phyloP scores from a whole-genome alignment of 2,113 vertebrate genomes.

The Melanerpes formicivorus region DNA sequence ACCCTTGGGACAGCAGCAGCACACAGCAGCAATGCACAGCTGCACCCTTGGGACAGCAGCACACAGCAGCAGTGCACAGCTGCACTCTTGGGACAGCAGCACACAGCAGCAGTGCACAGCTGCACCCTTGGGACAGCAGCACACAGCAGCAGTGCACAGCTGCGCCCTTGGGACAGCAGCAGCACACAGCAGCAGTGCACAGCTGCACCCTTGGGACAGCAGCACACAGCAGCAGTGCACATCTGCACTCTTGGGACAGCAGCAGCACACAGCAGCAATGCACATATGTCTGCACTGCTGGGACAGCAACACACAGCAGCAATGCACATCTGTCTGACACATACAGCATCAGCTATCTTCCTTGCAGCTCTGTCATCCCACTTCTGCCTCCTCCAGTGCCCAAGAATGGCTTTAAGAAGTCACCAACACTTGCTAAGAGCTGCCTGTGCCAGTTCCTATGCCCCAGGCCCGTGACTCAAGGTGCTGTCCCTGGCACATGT shows the following conservation, averaged over 20 bases:
- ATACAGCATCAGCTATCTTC: background rate
- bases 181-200: background rate
- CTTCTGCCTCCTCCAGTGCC: background rate
- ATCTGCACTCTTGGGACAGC: background rate
- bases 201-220: background rate
- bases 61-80: no score
- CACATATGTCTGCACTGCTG: conserved; percentile 9
- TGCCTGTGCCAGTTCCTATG: background rate
- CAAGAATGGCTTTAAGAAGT: background rate
- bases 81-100: no score
- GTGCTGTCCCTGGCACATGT: background rate
- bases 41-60: no score
- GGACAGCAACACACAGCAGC: background rate
- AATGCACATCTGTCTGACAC: background rate
- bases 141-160: no score
- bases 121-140: no score
- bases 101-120: background rate
- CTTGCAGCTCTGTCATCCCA: background rate
- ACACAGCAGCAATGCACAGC: background rate
- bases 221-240: no score
- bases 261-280: background rate
- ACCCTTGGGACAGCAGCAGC: no score
- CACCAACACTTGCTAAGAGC: background rate
- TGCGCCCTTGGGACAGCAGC: no score
- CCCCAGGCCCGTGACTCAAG: rapidly evolving